phyloP scores from a whole-genome alignment of 2,797 vertebrate species.

The Acanthopagrus latus region DNA sequence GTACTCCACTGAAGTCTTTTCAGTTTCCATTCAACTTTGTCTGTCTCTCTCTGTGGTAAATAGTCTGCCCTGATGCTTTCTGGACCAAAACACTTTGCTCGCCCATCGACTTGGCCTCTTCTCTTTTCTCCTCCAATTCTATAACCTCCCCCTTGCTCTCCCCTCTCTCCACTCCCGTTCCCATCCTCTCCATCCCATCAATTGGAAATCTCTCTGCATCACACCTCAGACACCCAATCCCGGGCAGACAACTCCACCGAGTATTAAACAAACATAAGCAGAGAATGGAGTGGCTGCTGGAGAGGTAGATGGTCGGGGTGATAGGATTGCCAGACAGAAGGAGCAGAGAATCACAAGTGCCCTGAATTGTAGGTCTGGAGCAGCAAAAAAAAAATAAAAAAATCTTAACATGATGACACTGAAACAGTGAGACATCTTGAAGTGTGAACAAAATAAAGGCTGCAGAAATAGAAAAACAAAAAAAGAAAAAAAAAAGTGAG shows the following conservation, averaged over 20 bases:
- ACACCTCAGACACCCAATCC: slow-evolving; percentile 77
- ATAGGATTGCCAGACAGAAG: slow-evolving; percentile 77
- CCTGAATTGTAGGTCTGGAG: slow-evolving; percentile 67
- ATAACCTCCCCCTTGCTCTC: slow-evolving; percentile 51
- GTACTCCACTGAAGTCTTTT: slow-evolving; percentile 71
- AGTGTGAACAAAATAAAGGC: slow-evolving; percentile 55
- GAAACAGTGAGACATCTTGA: slow-evolving; percentile 39
- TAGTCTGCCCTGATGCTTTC: slow-evolving; percentile 60
- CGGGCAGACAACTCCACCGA: slow-evolving; percentile 78
- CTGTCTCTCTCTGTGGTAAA: slow-evolving; percentile 62
- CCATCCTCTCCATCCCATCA: slow-evolving; percentile 72
- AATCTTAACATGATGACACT: slow-evolving; percentile 59
- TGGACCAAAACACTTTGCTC: slow-evolving; percentile 77
- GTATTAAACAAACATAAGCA: slow-evolving; percentile 89
- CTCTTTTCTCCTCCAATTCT: slow-evolving; percentile 69
- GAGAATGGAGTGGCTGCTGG: slow-evolving; percentile 81
- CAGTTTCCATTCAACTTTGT: slow-evolving; percentile 68
- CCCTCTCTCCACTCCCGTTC: slow-evolving; percentile 23
- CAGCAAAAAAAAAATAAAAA: slow-evolving; percentile 1
- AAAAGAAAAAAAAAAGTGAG: slow-evolving; percentile 36
- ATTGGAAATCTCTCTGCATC: slow-evolving; percentile 81
- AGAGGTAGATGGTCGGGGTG: slow-evolving; percentile 78
- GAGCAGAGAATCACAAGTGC: slow-evolving; percentile 78
- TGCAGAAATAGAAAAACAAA: slow-evolving; percentile 44
- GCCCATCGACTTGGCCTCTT: slow-evolving; percentile 61